phyloP scores from a whole-genome alignment of 2,888 invertebrate species.

The Leptinotarsa tumamoca region DNA sequence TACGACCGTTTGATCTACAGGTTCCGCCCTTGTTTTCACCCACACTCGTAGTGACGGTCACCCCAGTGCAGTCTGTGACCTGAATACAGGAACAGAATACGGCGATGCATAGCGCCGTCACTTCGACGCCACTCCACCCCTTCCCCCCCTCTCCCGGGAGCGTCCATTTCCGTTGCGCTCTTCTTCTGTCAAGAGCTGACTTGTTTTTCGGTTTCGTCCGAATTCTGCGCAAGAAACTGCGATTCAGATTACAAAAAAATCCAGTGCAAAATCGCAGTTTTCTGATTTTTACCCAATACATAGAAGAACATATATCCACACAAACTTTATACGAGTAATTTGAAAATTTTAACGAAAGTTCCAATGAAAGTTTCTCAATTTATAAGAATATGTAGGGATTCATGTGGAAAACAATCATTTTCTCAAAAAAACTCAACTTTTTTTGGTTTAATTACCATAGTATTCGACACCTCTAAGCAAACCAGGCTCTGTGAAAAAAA shows the following conservation, averaged over 20 bases:
- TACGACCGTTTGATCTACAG: background rate
- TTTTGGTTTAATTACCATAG: too few species aligned
- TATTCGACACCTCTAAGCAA: too few species aligned
- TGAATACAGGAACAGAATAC: constrained; percentile 45
- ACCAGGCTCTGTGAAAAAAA: too few species aligned
- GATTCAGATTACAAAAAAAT: background rate
- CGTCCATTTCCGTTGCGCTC: constrained; percentile 2
- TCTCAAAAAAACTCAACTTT: too few species aligned
- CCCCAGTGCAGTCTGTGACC: constrained; percentile 54
- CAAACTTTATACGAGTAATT: too few species aligned
- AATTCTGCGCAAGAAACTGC: background rate
- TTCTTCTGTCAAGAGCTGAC: background rate
- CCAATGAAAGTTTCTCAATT: too few species aligned
- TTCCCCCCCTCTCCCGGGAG: background rate
- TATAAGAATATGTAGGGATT: too few species aligned
- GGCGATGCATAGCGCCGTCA: constrained; percentile 53
- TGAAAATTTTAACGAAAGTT: too few species aligned
- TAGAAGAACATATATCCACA: too few species aligned
- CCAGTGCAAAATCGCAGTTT: background rate
- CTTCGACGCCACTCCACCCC: constrained; percentile 46
- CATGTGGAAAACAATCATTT: too few species aligned
- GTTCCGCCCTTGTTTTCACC: constrained; percentile 21
- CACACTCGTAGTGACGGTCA: constrained; percentile 38
- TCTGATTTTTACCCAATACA: too few species aligned
- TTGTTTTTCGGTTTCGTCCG: background rate